A percentile compares a stretch with the other conserved stretches of the same genome.
These are phyloP conservation scores for Zosterops hypoxanthus DNA, from an alignment of 2,113 vertebrate species.

Conservation along the genomic window DNA sequence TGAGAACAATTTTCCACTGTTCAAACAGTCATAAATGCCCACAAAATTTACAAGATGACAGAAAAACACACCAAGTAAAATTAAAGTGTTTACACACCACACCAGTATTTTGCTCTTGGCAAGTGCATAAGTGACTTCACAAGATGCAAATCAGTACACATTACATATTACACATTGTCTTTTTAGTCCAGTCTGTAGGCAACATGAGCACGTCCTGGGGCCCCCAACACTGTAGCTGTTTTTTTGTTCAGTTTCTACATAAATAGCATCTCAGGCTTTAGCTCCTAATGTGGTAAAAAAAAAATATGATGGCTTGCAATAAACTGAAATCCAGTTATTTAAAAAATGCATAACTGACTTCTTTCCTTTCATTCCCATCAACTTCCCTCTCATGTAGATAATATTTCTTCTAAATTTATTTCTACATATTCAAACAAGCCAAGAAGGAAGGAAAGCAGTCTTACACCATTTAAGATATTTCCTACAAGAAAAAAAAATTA, in stretches of 20 bases:
- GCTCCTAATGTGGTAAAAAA: slow-evolving; percentile 35
- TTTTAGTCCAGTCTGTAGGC: slow-evolving; percentile 29
- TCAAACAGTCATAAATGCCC: slow-evolving; percentile 4
- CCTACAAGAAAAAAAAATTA: not conserved
- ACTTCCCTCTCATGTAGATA: not conserved
- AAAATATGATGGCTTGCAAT: not conserved
- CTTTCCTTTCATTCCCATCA: not conserved
- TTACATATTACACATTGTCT: slow-evolving; percentile 34
- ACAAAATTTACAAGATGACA: not conserved
- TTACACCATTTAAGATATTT: not conserved
- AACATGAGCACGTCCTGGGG: not conserved
- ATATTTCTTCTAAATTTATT: not conserved
- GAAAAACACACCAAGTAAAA: slow-evolving; percentile 9
- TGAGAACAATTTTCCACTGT: slow-evolving; percentile 1
- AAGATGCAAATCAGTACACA: slow-evolving; percentile 47
- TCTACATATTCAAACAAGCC: not conserved
- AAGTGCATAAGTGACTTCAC: slow-evolving; percentile 35
- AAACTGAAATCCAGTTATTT: slow-evolving; percentile 11
- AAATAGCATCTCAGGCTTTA: slow-evolving; percentile 28
- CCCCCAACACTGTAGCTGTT: not conserved
- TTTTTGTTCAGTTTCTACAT: slow-evolving; percentile 11
- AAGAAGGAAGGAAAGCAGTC: not conserved
- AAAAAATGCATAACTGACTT: not conserved
- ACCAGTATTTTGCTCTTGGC: slow-evolving; percentile 40
- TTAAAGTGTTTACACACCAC: slow-evolving; percentile 7